Evolutionary conservation across 1,140 invertebrate species (phyloP).

Genomic region (Tetragonula clypearis): DNA sequence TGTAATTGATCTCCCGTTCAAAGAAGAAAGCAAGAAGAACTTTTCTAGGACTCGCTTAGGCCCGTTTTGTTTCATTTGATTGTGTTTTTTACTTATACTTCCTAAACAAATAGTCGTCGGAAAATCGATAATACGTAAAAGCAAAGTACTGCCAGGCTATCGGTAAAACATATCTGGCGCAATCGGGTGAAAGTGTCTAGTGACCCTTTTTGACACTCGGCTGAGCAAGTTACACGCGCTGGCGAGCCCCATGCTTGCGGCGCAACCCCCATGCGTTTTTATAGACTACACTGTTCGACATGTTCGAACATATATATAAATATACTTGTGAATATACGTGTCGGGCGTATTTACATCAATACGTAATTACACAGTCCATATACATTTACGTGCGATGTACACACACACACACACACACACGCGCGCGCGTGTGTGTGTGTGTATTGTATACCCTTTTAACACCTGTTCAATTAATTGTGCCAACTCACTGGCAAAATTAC

Average conservation of each 20-base stretch:
- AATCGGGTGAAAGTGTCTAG: conserved; percentile 80
- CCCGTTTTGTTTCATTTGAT: neutral
- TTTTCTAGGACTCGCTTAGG: too few relatives aligned
- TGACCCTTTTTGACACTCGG: conserved; percentile 80
- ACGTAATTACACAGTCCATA: conserved; percentile 17
- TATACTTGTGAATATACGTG: conserved; percentile 32
- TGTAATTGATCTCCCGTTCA: neutral
- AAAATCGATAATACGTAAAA: conserved; percentile 56
- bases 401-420: too few relatives aligned
- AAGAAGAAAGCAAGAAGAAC: too few relatives aligned
- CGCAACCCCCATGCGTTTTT: conserved; percentile 32
- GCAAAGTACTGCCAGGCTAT: conserved; percentile 56
- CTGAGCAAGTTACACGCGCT: conserved; percentile 77
- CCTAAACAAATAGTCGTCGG: conserved; percentile 48
- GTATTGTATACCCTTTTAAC: neutral
- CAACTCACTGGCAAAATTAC: neutral
- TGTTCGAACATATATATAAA: conserved; percentile 42
- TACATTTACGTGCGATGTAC: conserved; percentile 4
- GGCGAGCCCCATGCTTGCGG: conserved; percentile 64
- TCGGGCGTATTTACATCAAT: conserved; percentile 11
- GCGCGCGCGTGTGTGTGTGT: too few relatives aligned
- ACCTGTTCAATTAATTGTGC: neutral
- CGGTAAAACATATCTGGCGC: conserved; percentile 73
- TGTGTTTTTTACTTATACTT: conserved; percentile 18
- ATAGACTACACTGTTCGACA: conserved; percentile 23